Conservation (phyloP, 2,797 vertebrate genomes). For the Phataginus tricuspis region DNA sequence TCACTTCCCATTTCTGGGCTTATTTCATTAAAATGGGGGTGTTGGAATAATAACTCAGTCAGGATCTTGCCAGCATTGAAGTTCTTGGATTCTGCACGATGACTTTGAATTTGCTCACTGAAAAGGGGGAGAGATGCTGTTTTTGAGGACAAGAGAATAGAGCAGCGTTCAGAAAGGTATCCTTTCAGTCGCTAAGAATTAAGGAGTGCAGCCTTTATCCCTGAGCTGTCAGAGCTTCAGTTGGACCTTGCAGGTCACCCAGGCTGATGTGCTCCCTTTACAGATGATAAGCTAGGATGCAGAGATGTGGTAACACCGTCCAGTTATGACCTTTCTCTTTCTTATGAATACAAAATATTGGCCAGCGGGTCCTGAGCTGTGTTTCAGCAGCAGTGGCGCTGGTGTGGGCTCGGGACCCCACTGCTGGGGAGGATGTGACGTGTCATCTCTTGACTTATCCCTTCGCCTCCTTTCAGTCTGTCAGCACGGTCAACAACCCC, state of each 20-base stretch:
- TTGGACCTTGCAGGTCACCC: not conserved
- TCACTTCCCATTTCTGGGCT: not conserved
- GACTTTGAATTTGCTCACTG: not conserved
- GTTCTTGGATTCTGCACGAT: not conserved
- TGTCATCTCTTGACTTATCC: too few species aligned
- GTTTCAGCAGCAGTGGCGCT: rapidly evolving
- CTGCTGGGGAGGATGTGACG: not conserved
- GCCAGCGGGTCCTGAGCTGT: not conserved
- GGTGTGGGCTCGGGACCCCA: rapidly evolving
- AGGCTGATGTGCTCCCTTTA: rapidly evolving
- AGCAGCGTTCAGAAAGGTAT: not conserved
- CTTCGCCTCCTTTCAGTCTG: too few species aligned
- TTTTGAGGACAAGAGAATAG: not conserved
- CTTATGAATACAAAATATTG: too few species aligned
- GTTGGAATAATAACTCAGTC: not conserved
- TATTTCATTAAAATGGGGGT: not conserved
- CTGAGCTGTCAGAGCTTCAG: rapidly evolving
- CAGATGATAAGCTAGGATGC: not conserved
- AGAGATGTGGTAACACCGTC: not conserved
- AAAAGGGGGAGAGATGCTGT: not conserved
- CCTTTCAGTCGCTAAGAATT: not conserved
- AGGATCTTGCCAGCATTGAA: not conserved
- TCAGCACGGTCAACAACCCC: rapidly evolving
- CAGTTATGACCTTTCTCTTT: not conserved
- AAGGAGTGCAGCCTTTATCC: not conserved